Evolutionary conservation across 2,113 vertebrate genomes (phyloP).

Genomic region (Macquaria ambigua): DNA sequence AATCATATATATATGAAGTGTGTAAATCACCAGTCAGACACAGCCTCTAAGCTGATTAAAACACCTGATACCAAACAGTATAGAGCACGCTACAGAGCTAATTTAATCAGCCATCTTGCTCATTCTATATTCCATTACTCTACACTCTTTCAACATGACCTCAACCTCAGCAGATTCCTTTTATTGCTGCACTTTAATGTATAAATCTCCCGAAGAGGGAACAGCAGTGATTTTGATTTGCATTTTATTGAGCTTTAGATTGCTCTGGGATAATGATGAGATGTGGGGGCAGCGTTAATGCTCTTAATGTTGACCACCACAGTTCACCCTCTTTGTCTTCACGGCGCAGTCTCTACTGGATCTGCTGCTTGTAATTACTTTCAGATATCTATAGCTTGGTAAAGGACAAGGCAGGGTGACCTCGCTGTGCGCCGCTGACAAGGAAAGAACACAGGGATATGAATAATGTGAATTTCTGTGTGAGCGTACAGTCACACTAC

Average conservation of each 20-base stretch:
- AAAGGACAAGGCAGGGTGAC: constrained; percentile 52
- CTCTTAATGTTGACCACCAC: constrained; percentile 63
- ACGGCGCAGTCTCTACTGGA: neutral
- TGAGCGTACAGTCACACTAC: neutral
- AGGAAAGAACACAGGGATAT: constrained; percentile 20
- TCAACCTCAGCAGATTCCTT: constrained; percentile 57
- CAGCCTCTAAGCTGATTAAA: constrained; percentile 64
- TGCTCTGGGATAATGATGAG: constrained; percentile 64
- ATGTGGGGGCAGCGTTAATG: constrained; percentile 63
- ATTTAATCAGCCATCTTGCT: constrained; percentile 68
- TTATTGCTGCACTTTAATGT: constrained; percentile 74
- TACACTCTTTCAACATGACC: constrained; percentile 71
- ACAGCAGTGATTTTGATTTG: constrained; percentile 64
- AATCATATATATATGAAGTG: constrained; percentile 59
- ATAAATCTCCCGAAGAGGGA: constrained; percentile 69
- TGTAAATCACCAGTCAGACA: constrained; percentile 49
- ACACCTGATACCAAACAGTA: constrained; percentile 60
- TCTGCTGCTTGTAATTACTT: constrained; percentile 59
- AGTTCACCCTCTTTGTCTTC: constrained; percentile 46
- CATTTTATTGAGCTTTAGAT: constrained; percentile 75
- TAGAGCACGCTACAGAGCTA: constrained; percentile 26
- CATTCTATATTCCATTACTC: constrained; percentile 72
- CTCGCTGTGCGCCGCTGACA: constrained; percentile 24
- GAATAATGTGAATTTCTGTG: constrained; percentile 9
- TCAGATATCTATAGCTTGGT: constrained; percentile 33